phyloP scores from a whole-genome alignment of 2,113 vertebrate species.

The Marmota monax region DNA sequence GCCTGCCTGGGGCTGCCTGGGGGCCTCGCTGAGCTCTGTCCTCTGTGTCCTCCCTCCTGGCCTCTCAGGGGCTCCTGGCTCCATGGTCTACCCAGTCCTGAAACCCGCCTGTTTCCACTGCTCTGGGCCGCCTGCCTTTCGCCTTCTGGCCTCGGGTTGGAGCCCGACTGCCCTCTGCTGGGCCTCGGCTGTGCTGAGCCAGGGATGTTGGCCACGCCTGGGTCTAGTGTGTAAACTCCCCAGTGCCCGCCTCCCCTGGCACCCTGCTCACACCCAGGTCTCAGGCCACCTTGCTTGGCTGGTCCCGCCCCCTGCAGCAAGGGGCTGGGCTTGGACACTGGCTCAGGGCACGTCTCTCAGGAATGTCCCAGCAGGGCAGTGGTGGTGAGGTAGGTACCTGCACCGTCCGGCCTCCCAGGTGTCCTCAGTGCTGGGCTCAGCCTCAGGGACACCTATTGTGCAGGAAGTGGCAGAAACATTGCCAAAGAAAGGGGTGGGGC shows the following conservation, averaged over 20 bases:
- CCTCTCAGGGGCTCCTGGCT: background rate
- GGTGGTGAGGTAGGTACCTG: background rate
- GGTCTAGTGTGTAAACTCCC: background rate
- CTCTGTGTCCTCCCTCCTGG: background rate
- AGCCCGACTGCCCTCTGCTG: too few species aligned
- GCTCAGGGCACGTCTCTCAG: background rate
- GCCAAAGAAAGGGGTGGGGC: background rate
- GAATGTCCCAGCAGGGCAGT: background rate
- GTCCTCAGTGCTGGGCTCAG: background rate
- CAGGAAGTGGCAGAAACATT: background rate
- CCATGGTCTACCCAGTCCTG: background rate
- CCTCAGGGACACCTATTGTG: slow-evolving; percentile 21
- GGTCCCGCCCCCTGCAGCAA: too few species aligned
- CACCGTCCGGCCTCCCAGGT: background rate
- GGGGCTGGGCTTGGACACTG: background rate
- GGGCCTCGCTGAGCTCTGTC: background rate
- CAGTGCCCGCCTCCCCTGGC: too few species aligned
- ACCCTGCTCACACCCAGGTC: background rate
- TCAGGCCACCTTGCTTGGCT: too few species aligned
- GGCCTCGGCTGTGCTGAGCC: too few species aligned
- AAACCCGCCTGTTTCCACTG: background rate
- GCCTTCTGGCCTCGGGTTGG: background rate
- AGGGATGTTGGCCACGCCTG: background rate
- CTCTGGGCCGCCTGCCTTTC: background rate
- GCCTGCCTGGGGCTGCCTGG: background rate